A percentile compares a stretch with the other conserved stretches of the same genome.
Evolutionary conservation across 2,888 invertebrate species (phyloP).

Genomic region (Octodonta nipae): DNA sequence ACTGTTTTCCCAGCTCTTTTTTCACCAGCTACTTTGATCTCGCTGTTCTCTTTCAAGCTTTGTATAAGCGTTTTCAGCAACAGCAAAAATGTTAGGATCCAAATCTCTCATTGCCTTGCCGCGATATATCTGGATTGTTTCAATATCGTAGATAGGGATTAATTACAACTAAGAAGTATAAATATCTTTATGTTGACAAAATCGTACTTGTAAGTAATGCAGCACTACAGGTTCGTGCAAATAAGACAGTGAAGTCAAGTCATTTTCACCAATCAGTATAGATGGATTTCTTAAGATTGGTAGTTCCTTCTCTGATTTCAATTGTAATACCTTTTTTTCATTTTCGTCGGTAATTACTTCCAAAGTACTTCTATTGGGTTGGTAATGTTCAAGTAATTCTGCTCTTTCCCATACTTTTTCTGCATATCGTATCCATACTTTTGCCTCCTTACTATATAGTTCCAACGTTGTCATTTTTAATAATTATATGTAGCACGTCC

Average conservation of each 20-base stretch:
- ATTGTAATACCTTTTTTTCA: slow-evolving; percentile 45
- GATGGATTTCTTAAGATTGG: slow-evolving; percentile 90
- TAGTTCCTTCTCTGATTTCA: slow-evolving; percentile 58
- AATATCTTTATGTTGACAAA: slow-evolving; percentile 82
- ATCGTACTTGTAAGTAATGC: slow-evolving; percentile 85
- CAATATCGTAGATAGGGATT: slow-evolving; percentile 79
- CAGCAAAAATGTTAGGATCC: slow-evolving; percentile 97
- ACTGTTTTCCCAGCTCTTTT: slow-evolving; percentile 98
- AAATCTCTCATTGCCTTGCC: slow-evolving; percentile 89
- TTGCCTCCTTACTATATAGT: too few species aligned
- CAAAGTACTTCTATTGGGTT: slow-evolving; percentile 48
- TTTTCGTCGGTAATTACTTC: slow-evolving; percentile 50
- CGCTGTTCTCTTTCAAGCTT: slow-evolving; percentile 73
- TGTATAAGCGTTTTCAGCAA: slow-evolving; percentile 96
- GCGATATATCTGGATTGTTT: slow-evolving; percentile 88
- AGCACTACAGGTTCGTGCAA: slow-evolving; percentile 94
- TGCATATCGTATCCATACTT: slow-evolving; percentile 83
- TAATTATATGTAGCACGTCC: too few species aligned
- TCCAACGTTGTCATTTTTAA: too few species aligned
- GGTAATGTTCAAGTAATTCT: slow-evolving; percentile 66
- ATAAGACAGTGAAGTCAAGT: slow-evolving; percentile 90
- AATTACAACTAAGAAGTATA: slow-evolving; percentile 95
- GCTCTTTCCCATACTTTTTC: slow-evolving; percentile 84
- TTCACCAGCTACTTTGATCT: slow-evolving; percentile 84
- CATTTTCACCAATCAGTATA: slow-evolving; percentile 92